Evolutionary conservation across 2,888 invertebrate species (phyloP), one percentile per base, ranked within the genome.

Genomic region (Stomorhina lunata): DNA sequence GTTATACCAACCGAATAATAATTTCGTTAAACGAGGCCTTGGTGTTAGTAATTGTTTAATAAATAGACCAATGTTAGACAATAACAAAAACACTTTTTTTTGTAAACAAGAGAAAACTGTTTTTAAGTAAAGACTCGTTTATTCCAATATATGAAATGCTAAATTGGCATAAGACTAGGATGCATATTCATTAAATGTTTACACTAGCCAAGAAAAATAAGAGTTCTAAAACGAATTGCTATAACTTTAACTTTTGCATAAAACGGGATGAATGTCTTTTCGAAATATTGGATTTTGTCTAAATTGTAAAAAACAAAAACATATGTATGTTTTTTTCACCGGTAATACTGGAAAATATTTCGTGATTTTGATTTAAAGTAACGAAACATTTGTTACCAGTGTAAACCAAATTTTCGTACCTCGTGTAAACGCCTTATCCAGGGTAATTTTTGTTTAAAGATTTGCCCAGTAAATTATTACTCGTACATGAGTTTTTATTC

Each of bases 31-130:
- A n/a, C 4, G 53, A 65, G 43, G 2, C 0, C 22, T 32, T 12
- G 12, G 53, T 66, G 7, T 66, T 3, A 17, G 22, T 1, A 22
- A 15, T 22, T 22, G 4, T 53, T 40, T 20, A 7, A 29, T n/a
- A n/a, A n/a, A n/a, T 40, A 53, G n/a, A 55, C 1, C 53, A 63
- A 63, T 43, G 43, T 43, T 55, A 17, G 65, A 79, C 9, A 63
- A 17, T 10, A 63, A 57, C 9, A 78, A 55, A 53, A 50, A 50
- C 27, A 15, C 22, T 50, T 69, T 27, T 69, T 75, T 55, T 63
- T 75, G 65, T 65, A 68, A 80, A 80, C 53, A 75, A 75, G n/a
- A 53, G 65, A 32, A 59, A 71, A 65, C 63, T 10, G 65, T 61
- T 71, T 80, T 68, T 66, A 22, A 50, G 69, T 57, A 48, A 34